Conservation (phyloP, 2,113 vertebrate genomes). For the Meleagris gallopavo region DNA sequence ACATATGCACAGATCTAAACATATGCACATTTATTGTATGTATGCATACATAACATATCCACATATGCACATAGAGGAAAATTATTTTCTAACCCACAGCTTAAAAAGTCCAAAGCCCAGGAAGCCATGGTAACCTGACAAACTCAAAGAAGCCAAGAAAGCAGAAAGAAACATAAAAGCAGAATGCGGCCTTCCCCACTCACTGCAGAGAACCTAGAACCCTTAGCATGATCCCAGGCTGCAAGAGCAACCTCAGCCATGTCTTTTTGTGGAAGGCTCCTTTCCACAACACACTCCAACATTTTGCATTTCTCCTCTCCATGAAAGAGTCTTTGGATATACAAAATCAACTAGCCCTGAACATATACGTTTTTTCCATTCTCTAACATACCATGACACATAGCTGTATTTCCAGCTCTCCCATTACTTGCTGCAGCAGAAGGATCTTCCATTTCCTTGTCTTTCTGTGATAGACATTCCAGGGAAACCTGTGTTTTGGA, state of each 20-base stretch:
- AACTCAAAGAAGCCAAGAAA: neutral
- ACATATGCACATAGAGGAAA: neutral
- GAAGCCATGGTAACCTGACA: neutral
- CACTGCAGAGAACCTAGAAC: neutral
- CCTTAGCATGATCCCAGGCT: neutral
- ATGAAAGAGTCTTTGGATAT: neutral
- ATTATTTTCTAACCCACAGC: neutral
- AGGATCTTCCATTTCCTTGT: neutral
- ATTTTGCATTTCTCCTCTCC: constrained; percentile 18
- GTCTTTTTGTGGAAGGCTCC: neutral
- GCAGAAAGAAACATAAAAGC: neutral
- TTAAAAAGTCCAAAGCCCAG: neutral
- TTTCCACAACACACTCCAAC: neutral
- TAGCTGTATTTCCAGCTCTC: constrained; percentile 6
- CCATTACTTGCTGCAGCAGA: neutral
- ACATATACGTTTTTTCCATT: neutral
- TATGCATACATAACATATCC: neutral
- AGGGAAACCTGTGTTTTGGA: neutral
- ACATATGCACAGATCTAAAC: neutral
- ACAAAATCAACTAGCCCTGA: neutral
- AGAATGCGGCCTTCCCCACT: neutral
- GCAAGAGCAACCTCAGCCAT: neutral
- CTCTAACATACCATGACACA: neutral
- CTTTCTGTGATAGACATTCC: neutral
- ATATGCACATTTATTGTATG: neutral